phyloP scores from a whole-genome alignment of 2,888 invertebrate genomes.

The Elegia similella region DNA sequence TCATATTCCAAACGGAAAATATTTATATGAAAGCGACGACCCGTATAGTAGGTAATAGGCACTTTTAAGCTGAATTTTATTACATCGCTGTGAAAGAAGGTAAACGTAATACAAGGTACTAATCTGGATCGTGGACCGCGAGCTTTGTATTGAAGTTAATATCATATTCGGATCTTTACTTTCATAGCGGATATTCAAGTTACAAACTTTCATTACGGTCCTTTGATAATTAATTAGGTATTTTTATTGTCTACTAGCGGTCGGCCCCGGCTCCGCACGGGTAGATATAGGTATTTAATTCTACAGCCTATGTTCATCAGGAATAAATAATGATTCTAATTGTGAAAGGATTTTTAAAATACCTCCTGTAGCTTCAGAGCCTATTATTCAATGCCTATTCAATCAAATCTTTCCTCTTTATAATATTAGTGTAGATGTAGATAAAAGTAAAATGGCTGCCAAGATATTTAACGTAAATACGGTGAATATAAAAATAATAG shows the following conservation, averaged over 20 bases:
- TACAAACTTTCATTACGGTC: not conserved
- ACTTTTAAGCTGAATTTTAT: slow-evolving; percentile 81
- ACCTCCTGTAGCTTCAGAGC: too few species aligned
- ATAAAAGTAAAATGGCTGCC: too few species aligned
- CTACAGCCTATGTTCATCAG: too few species aligned
- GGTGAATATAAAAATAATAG: not conserved
- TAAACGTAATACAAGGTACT: slow-evolving; percentile 74
- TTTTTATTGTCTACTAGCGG: too few species aligned
- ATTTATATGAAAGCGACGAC: slow-evolving; percentile 44
- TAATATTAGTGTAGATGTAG: too few species aligned
- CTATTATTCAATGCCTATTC: too few species aligned
- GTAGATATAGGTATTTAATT: not conserved
- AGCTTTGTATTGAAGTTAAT: slow-evolving; percentile 46
- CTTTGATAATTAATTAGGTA: not conserved
- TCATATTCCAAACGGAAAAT: slow-evolving; percentile 43
- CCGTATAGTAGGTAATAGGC: slow-evolving; percentile 43
- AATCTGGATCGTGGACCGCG: slow-evolving; percentile 60
- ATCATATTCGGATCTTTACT: slow-evolving; percentile 30
- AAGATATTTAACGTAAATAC: too few species aligned
- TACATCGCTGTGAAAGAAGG: slow-evolving; percentile 75
- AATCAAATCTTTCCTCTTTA: too few species aligned
- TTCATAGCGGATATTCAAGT: not conserved
- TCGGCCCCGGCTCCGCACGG: too few species aligned
- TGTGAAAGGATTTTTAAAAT: too few species aligned
- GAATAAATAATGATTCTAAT: too few species aligned